Base-by-base conservation (phyloP, 2,888 invertebrate species). In the Limenitis camilla region DNA sequence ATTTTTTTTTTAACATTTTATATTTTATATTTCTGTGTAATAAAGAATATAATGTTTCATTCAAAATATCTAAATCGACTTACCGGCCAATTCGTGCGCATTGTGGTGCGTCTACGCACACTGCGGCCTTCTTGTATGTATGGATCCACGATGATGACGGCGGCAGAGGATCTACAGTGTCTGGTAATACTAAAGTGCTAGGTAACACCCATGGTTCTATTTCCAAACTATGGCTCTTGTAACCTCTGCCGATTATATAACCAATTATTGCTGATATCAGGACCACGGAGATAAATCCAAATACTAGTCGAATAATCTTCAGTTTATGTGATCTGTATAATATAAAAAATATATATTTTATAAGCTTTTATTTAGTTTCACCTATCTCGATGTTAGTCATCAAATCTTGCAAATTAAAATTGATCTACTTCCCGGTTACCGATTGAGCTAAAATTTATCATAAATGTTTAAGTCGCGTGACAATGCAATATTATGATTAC, bases 71-170 rank as follows among this genome's bases (percentile, higher is more conserved):
- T 9, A 5, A 29, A 10, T n/a, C 7, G 5, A 49, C 89, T 78
- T 81, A 95, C 95, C 90, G 92, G 74, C 95, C 96, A 61, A 95
- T 91, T 58, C 88, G 75, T 4, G 95, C 94, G 76, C 96, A 96
- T 5, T 90, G 89, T 4, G 89, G 88, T 5, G 92, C 92, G 71
- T 96, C 96, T 0, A 94, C 91, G 69, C 94, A 94, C 11, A 96
- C 92, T 0, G 94, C 95, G 0, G 91, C 93, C 42, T 83, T 89
- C 54, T 89, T 86, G 74, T 92, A 96, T 1, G 74, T 76, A 61
- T 91, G 91, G n/a, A 94, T 80, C 40, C 74, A 74, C 4, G 94
- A 94, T 10, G 88, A 76, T 0, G 94, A 94, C 0, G 94, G 89
- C 10, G 91, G 92, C 35, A 89, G 84, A 0, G 88, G 81, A 36